These are phyloP conservation scores for Bicyclus anynana DNA, from an alignment of 1,140 invertebrate genomes.

Conservation along the genomic window DNA sequence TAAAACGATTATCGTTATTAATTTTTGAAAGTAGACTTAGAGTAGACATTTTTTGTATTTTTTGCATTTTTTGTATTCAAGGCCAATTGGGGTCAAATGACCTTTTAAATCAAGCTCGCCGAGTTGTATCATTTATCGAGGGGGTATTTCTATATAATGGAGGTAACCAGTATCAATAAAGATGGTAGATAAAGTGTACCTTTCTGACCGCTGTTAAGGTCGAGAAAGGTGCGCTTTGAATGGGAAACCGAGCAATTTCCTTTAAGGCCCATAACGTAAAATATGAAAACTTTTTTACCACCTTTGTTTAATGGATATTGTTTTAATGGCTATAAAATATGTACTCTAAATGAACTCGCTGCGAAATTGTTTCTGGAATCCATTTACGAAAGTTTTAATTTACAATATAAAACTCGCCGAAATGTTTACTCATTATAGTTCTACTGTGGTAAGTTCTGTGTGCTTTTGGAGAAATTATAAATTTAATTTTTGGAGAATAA, in stretches of 20 bases:
- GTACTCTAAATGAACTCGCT: conserved; percentile 26
- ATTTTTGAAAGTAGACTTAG: too few relatives aligned
- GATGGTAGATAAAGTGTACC: conserved; percentile 17
- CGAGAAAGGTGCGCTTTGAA: conserved; percentile 23
- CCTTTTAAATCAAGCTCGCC: not conserved
- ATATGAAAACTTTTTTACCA: conserved; percentile 35
- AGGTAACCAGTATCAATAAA: conserved; percentile 15
- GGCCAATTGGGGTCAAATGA: not conserved
- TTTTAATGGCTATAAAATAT: conserved; percentile 33
- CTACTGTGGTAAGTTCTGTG: not conserved
- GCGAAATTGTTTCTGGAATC: conserved; percentile 29
- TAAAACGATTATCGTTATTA: too few relatives aligned
- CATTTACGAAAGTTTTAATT: conserved; percentile 28
- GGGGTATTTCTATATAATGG: conserved; percentile 10
- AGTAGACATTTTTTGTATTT: too few relatives aligned
- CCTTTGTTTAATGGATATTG: conserved; percentile 37
- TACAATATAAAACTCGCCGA: conserved; percentile 20
- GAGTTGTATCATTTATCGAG: conserved; percentile 1
- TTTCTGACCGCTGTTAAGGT: conserved; percentile 17
- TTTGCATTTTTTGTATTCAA: not conserved
- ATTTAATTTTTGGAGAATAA: too few relatives aligned
- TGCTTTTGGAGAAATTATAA: too few relatives aligned
- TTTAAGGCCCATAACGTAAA: conserved; percentile 24
- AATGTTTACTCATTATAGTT: not conserved
- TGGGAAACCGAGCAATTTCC: conserved; percentile 29